Base-by-base conservation (phyloP, 2,797 vertebrate genomes). In the Tachyglossus aculeatus region DNA sequence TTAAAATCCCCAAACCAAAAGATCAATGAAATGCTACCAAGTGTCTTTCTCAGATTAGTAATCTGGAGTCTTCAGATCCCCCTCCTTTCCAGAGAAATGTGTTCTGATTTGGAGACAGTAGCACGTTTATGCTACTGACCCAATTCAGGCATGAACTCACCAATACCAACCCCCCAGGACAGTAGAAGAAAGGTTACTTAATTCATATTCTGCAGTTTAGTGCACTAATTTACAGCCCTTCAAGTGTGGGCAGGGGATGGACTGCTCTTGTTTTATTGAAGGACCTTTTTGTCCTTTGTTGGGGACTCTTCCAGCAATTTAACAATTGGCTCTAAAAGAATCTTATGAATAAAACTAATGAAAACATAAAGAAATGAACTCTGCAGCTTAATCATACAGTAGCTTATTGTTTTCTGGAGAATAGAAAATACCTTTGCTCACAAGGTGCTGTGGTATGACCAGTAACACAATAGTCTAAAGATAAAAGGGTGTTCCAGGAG, bases 331-430 rank as follows among this genome's bases (percentile, higher is more conserved):
- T 85, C 78, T 87, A 87, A 85, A 87, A 87, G 85, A 80, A 67
- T 71, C 80, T 80, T 83, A 78, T 85, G 85, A 87, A 80, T 83
- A 83, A 83, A 87, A 83, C 74, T 82, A 87, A 87, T 85, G 85
- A 87, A 87, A 87, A 87, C 83, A 87, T 80, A 74, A 80, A 87
- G 85, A 85, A 81, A 83, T 85, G 77, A 87, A 78, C 78, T 80
- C 71, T 19, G 44, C 71, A 76, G 63, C 66, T 71, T 63, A 78
- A 81, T 73, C 71, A 72, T 74, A 87, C 85, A 87, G 85, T 83
- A 80, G 80, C 76, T 81, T 87, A 87, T 87, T 87, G 83, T 87
- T 85, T 74, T 74, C 71, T 36, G 53, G 68, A 80, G 78, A 85
- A 71, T 78, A 83, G 80, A 83, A 83, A 87, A 87, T 83, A 83